Evolutionary conservation across 2,888 invertebrate species (phyloP).

Genomic region (Atherix ibis): DNA sequence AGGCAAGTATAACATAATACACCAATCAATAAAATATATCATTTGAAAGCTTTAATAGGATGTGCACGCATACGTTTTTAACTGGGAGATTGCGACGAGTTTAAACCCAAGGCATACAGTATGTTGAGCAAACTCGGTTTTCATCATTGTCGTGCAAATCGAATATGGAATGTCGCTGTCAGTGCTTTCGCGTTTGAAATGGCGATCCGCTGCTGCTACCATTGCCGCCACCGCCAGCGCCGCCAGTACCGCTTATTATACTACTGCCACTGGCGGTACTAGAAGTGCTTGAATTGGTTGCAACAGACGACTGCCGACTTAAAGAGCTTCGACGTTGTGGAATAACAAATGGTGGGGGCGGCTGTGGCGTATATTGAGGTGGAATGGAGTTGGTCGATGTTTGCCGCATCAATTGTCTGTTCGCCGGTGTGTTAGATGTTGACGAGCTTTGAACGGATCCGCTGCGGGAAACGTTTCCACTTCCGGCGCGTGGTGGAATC

Average conservation of each 20-base stretch:
- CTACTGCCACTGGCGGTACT: background rate
- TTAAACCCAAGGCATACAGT: constrained; percentile 28
- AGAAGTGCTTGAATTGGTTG: constrained; percentile 7
- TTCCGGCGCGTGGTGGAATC: constrained; percentile 28
- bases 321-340: constrained; percentile 25
- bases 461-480: constrained; percentile 20
- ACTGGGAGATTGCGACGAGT: too few relatives aligned
- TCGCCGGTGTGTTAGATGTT: constrained; percentile 11
- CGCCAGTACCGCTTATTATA: constrained; percentile 5
- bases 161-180: constrained; percentile 32
- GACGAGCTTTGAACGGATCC: constrained; percentile 24
- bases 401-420: constrained; percentile 22
- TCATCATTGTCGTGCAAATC: constrained; percentile 19
- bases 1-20: too few relatives aligned
- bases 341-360: constrained; percentile 31
- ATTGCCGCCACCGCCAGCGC: constrained; percentile 9
- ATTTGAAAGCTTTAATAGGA: too few relatives aligned
- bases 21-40: too few relatives aligned
- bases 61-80: too few relatives aligned
- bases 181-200: constrained; percentile 25
- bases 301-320: constrained; percentile 9
- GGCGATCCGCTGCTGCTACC: constrained; percentile 14
- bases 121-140: constrained; percentile 21
- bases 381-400: constrained; percentile 29
- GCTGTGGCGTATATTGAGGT: constrained; percentile 29